A percentile compares a stretch with the other conserved stretches of the same genome.
Conservation (phyloP, 2,797 vertebrate species). For the Salarias fasciatus region DNA sequence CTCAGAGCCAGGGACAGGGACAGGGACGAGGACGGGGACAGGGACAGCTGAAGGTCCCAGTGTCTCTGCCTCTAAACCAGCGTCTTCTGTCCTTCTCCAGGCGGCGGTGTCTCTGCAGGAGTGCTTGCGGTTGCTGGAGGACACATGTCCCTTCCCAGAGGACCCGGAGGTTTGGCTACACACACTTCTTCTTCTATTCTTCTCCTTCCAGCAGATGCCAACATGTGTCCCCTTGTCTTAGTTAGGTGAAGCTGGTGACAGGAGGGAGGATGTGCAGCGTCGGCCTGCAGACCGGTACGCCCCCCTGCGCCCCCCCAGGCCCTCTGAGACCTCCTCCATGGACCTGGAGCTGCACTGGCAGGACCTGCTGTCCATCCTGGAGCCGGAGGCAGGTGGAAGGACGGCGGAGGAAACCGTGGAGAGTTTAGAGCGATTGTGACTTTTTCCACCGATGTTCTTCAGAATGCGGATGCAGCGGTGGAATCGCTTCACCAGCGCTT, state of each 20-base stretch:
- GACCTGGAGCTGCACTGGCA: constrained; percentile 95
- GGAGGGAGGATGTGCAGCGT: constrained; percentile 70
- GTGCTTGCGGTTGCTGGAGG: constrained; percentile 88
- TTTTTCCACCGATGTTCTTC: constrained; percentile 10
- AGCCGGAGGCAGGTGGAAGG: constrained; percentile 85
- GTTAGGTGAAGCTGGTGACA: constrained; percentile 79
- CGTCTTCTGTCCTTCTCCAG: constrained; percentile 55
- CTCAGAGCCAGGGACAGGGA: too few species aligned
- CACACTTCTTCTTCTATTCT: not conserved
- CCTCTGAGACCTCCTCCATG: constrained; percentile 78
- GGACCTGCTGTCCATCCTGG: constrained; percentile 93
- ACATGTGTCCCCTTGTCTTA: constrained; percentile 42
- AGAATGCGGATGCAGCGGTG: constrained; percentile 85
- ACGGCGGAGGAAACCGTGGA: too few species aligned
- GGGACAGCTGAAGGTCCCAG: too few species aligned
- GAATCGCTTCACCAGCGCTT: constrained; percentile 66
- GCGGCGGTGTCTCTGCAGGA: constrained; percentile 87
- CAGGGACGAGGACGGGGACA: too few species aligned
- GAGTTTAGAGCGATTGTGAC: not conserved
- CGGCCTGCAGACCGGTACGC: constrained; percentile 60
- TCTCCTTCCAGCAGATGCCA: not conserved
- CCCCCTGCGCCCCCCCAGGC: constrained; percentile 76
- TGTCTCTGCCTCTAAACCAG: too few species aligned
- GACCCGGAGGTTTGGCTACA: constrained; percentile 83
- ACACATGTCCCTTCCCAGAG: constrained; percentile 84